Evolutionary conservation across 2,797 vertebrate species (phyloP).

Genomic region (Platyrinchus mystaceus): DNA sequence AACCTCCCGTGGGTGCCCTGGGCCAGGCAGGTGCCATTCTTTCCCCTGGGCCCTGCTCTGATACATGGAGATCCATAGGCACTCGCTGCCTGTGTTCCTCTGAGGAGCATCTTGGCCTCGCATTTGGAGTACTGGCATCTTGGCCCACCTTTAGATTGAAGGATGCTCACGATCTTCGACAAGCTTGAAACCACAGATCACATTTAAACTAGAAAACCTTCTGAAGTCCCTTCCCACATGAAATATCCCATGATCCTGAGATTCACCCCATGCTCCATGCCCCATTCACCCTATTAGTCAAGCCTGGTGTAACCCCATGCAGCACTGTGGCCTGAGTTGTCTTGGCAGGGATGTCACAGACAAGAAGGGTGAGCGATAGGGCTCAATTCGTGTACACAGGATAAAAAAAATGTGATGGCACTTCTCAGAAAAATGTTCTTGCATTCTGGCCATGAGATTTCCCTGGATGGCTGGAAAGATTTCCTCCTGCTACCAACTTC

Average conservation of each 20-base stretch:
- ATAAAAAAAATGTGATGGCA: background rate
- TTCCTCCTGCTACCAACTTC: background rate
- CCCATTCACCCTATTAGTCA: fast-evolving
- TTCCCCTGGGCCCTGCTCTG: background rate
- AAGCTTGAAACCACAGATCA: fast-evolving
- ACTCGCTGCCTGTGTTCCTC: fast-evolving
- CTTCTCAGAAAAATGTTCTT: background rate
- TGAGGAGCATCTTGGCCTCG: background rate
- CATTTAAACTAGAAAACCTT: background rate
- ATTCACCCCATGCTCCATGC: fast-evolving
- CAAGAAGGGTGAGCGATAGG: fast-evolving
- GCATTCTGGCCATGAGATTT: background rate
- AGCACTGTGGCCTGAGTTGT: fast-evolving
- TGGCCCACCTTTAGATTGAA: background rate
- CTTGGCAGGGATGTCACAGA: background rate
- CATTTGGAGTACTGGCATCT: background rate
- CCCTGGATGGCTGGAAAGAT: background rate
- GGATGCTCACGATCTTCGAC: background rate
- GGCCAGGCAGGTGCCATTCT: no score
- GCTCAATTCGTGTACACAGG: background rate
- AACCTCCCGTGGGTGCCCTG: background rate
- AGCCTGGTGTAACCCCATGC: background rate
- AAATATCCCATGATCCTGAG: background rate
- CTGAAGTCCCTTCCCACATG: background rate
- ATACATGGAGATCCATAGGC: background rate